Conservation (phyloP, 2,797 vertebrate species). For the Helostoma temminkii region DNA sequence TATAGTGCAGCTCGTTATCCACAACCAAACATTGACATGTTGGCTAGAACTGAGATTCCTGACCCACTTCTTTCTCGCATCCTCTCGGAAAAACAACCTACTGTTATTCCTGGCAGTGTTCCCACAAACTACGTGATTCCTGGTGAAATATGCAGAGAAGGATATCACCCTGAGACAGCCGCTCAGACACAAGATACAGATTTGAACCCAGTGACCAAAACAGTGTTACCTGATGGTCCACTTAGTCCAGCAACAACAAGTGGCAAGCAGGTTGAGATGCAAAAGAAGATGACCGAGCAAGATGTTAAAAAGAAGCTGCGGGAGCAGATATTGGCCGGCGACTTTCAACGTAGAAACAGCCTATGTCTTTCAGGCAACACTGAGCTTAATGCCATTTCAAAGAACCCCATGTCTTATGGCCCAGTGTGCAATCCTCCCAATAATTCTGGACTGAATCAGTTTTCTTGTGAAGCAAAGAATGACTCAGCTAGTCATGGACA, state of each 20-base stretch:
- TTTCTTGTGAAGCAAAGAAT: slow-evolving; percentile 38
- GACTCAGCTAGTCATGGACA: slow-evolving; percentile 33
- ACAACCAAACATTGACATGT: slow-evolving; percentile 80
- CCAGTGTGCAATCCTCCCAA: slow-evolving; percentile 40
- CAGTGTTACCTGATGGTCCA: slow-evolving; percentile 44
- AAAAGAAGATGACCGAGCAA: slow-evolving; percentile 64
- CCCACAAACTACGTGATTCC: slow-evolving; percentile 72
- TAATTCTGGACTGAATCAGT: slow-evolving; percentile 41
- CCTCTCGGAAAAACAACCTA: slow-evolving; percentile 78
- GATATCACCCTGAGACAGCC: slow-evolving; percentile 73
- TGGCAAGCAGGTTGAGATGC: slow-evolving; percentile 34
- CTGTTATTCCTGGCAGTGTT: slow-evolving; percentile 78
- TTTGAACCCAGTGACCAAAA: slow-evolving; percentile 58
- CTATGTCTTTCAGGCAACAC: slow-evolving; percentile 46
- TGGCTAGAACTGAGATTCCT: slow-evolving; percentile 78
- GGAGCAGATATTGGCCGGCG: slow-evolving; percentile 84
- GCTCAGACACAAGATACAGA: slow-evolving; percentile 82
- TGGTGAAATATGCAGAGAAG: slow-evolving; percentile 77
- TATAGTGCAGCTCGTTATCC: slow-evolving; percentile 73
- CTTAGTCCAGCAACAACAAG: slow-evolving; percentile 31
- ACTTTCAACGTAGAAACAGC: slow-evolving; percentile 76
- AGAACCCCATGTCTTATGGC: slow-evolving; percentile 50
- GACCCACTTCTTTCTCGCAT: slow-evolving; percentile 82
- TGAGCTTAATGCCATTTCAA: slow-evolving; percentile 52
- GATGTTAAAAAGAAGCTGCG: slow-evolving; percentile 82